Evolutionary conservation across 2,888 invertebrate genomes (phyloP).

Genomic region (Erebia palarica): DNA sequence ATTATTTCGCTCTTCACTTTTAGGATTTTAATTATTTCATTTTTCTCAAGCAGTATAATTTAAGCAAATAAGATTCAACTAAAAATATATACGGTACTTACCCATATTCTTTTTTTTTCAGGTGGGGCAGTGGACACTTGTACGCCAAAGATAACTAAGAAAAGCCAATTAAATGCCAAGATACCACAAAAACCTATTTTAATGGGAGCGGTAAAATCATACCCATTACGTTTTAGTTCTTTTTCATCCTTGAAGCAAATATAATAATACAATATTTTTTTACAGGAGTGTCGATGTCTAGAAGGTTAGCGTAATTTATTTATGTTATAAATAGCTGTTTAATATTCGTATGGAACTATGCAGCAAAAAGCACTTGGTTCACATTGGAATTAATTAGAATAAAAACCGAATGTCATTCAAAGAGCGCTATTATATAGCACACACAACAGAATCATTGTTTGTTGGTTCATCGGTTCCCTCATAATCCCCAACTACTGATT

Average conservation of each 20-base stretch:
- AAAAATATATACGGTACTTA: background rate
- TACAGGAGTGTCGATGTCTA: constrained; percentile 64
- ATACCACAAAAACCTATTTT: constrained; percentile 24
- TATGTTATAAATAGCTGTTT: background rate
- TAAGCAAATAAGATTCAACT: background rate
- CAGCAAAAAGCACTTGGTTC: too few species aligned
- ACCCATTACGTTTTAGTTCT: background rate
- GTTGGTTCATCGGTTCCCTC: too few species aligned
- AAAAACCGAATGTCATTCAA: too few species aligned
- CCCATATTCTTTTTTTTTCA: constrained; percentile 36
- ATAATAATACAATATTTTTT: constrained; percentile 31
- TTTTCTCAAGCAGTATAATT: too few species aligned
- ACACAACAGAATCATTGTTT: too few species aligned
- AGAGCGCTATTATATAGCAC: too few species aligned
- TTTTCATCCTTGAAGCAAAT: background rate
- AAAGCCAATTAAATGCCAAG: constrained; percentile 46
- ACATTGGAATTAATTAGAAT: too few species aligned
- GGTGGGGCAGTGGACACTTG: constrained; percentile 58
- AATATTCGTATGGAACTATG: background rate
- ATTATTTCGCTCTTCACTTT: too few species aligned
- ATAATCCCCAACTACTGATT: too few species aligned
- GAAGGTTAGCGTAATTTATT: constrained; percentile 48
- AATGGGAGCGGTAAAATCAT: constrained; percentile 20
- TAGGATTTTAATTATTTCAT: too few species aligned
- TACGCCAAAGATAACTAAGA: constrained; percentile 47